Evolutionary conservation across 2,888 invertebrate genomes (phyloP), one percentile per base, ranked within the genome.

Genomic region (Sabatieria punctata): DNA sequence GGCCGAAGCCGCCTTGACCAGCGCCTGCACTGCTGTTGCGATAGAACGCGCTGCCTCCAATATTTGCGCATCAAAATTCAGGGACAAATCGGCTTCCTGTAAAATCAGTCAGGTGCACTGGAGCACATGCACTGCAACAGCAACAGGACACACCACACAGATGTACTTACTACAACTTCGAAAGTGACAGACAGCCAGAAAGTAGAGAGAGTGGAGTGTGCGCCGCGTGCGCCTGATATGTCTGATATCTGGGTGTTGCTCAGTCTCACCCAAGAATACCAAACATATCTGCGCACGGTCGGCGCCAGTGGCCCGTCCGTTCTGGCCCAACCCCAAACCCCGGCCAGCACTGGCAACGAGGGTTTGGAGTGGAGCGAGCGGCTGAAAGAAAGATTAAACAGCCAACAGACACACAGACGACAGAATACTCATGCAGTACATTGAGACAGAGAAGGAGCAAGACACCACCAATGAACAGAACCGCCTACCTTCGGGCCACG

Each of bases 21-120:
- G 72, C 0, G 93, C 91, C 0, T 93, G 88, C 0, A 95, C 95
- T 0, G 97, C 97, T 0, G 86, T 82, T 55, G 93, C 86, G 57
- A 97, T 95, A 2, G 86, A 85, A 71, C 91, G 91, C 36, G 95
- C 95, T 0, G 95, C 95, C 65, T 91, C 89, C 60, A 97, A 70
- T 57, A 97, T 97, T 82, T 95, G 91, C 71, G 93, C 95, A 66
- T 99, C 97, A 68, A 97, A 97, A 72, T 89, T 89, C 70, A 95
- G 76, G 54, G 78, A 82, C 67, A 91, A 88, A 64, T 89, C 88
- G 3, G 84, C 77, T 67, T 82, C 82, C 82, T 88, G 70, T 8
- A 70, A 55, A 30, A n/a, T n/a, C n/a, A n/a, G n/a, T n/a, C n/a
- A n/a, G n/a, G n/a, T n/a, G n/a, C n/a, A n/a, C n/a, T n/a, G n/a